Percentiles rank a stretch among this genome's conserved stretches.
Evolutionary conservation across 2,797 vertebrate species (phyloP).

Genomic region (Arrhamphus sclerolepis): DNA sequence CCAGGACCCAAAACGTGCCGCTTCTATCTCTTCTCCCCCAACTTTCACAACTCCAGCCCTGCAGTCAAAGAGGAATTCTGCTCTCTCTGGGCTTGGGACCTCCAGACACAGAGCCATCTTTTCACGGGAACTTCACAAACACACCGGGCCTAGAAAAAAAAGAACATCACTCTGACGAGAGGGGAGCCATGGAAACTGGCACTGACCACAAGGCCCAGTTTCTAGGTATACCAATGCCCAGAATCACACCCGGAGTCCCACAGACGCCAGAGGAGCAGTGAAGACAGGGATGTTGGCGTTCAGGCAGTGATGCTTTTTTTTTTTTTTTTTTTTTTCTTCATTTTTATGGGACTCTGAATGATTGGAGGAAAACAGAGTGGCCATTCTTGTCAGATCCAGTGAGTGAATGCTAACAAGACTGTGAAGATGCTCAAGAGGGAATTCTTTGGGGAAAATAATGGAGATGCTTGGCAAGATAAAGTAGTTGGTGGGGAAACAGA

Average conservation of each 20-base stretch:
- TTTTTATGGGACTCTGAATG: conserved; percentile 60
- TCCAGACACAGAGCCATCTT: conserved; percentile 73
- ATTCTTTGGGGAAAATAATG: conserved; percentile 27
- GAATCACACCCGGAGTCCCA: conserved; percentile 61
- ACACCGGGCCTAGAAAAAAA: conserved; percentile 52
- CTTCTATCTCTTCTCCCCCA: conserved; percentile 26
- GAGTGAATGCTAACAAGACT: conserved; percentile 67
- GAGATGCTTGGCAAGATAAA: conserved; percentile 41
- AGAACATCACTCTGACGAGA: conserved; percentile 64
- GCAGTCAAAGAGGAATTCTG: conserved; percentile 52
- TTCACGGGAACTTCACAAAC: conserved; percentile 68
- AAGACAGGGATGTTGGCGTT: conserved; percentile 61
- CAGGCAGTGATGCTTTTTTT: conserved; percentile 37
- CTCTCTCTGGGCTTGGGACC: conserved; percentile 40
- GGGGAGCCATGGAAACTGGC: conserved; percentile 73
- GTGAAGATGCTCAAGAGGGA: conserved; percentile 60
- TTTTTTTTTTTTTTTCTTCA: not conserved
- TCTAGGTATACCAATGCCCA: conserved; percentile 66
- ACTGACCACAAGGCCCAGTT: conserved; percentile 58
- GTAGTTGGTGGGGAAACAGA: conserved; percentile 45
- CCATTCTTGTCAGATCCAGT: conserved; percentile 62
- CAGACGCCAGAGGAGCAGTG: conserved; percentile 51
- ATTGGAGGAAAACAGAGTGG: conserved; percentile 64
- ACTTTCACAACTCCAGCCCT: conserved; percentile 36
- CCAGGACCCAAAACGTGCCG: conserved; percentile 54